Percentiles rank a stretch among this genome's conserved stretches.
Evolutionary conservation across 2,113 vertebrate genomes (phyloP).

Genomic region (Tichodroma muraria): DNA sequence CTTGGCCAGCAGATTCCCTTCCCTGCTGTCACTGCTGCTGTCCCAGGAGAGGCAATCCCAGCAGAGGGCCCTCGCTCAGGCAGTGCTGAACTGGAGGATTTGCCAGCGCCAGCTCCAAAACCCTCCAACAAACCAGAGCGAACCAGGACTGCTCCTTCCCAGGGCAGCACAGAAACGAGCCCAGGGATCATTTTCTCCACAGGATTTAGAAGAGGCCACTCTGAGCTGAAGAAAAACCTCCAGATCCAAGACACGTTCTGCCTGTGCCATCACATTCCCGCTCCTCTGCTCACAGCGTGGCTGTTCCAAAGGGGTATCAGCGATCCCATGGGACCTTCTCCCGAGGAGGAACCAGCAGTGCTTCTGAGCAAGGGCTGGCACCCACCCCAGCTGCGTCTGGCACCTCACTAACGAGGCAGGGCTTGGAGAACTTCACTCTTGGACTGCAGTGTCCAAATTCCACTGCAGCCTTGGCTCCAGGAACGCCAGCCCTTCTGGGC

Average conservation of each 20-base stretch:
- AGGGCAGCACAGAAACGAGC: neutral
- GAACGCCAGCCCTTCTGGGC: neutral
- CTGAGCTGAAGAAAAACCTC: neutral
- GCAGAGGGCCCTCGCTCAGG: neutral
- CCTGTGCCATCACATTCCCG: neutral
- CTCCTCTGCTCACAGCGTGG: neutral
- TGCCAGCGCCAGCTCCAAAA: neutral
- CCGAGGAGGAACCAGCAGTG: neutral
- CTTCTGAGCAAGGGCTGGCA: neutral
- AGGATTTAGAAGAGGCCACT: neutral
- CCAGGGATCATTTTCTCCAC: neutral
- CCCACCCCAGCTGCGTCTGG: neutral
- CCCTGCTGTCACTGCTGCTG: neutral
- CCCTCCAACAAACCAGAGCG: neutral
- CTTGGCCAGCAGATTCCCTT: neutral
- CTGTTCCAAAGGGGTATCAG: accelerated
- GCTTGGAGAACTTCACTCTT: neutral
- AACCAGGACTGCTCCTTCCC: neutral
- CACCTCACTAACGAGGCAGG: neutral
- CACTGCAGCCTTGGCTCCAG: slow-evolving; percentile 26
- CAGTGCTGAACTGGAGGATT: neutral
- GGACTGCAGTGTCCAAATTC: neutral
- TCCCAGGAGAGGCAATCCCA: neutral
- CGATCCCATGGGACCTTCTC: neutral
- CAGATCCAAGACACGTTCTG: accelerated